A percentile compares a stretch with the other conserved stretches of the same genome.
These are phyloP conservation scores for Tarsius wallacei DNA, from an alignment of 2,797 vertebrate species.

Conservation along the genomic window DNA sequence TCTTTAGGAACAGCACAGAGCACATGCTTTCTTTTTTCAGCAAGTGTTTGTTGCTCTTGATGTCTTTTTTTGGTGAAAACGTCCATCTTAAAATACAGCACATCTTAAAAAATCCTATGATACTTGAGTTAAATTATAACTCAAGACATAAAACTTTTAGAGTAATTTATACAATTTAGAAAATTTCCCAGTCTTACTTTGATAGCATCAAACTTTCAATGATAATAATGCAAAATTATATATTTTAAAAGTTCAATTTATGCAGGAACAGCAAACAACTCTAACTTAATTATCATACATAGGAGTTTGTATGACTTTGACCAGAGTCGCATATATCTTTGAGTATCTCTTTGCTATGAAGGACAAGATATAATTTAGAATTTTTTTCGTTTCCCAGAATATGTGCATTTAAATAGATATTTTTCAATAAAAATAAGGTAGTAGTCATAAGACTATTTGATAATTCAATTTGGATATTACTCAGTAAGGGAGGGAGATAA, in stretches of 20 bases:
- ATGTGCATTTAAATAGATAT: neutral
- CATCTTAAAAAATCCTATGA: neutral
- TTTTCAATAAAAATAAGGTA: neutral
- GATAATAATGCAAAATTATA: neutral
- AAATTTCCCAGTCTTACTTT: neutral
- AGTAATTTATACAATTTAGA: neutral
- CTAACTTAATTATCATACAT: neutral
- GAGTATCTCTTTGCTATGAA: constrained; percentile 28
- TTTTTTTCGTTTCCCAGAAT: neutral
- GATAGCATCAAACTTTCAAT: neutral
- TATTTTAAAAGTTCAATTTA: neutral
- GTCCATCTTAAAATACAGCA: neutral
- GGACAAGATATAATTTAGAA: fast-evolving
- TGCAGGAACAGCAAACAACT: neutral
- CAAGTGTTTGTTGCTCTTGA: neutral
- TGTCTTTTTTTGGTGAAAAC: neutral
- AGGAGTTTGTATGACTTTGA: neutral
- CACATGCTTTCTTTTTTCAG: neutral
- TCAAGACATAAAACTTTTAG: neutral
- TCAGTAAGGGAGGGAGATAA: neutral
- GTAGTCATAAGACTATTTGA: neutral
- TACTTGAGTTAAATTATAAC: neutral
- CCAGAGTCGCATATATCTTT: neutral
- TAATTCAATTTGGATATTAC: neutral
- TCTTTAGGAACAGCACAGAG: neutral